Evolutionary conservation across 2,113 vertebrate genomes (phyloP).

Genomic region (Bubo bubo): DNA sequence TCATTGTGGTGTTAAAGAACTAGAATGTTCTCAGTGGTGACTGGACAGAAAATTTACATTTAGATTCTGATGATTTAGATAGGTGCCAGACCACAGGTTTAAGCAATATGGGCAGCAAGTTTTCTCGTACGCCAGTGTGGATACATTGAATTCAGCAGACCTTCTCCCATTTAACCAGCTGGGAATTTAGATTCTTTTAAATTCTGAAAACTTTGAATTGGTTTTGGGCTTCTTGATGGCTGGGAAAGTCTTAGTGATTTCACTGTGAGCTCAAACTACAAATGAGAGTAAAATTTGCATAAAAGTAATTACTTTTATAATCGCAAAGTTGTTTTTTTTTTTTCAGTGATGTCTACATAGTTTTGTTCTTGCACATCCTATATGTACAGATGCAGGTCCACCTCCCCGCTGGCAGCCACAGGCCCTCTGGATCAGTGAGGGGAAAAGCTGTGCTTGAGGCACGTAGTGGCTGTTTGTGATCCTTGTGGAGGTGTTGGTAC

Average conservation of each 20-base stretch:
- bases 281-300: background rate
- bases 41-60: background rate
- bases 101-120: background rate
- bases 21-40: background rate
- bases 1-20: background rate
- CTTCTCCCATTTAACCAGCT: background rate
- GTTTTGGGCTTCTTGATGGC: background rate
- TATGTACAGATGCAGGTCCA: background rate
- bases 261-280: background rate
- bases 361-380: background rate
- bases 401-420: background rate
- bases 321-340: background rate
- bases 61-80: background rate
- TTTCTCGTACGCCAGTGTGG: background rate
- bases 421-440: background rate
- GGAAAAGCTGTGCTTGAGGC: background rate
- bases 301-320: background rate
- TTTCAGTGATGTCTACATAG: background rate
- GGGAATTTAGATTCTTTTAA: background rate
- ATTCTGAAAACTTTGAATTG: background rate
- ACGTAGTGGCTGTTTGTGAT: background rate
- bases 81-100: background rate
- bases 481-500: background rate
- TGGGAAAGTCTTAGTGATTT: background rate
- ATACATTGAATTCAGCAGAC: background rate